Evolutionary conservation across 2,113 vertebrate genomes (phyloP), one percentile per base, ranked within the genome.

Genomic region (Brevimyrus niger): DNA sequence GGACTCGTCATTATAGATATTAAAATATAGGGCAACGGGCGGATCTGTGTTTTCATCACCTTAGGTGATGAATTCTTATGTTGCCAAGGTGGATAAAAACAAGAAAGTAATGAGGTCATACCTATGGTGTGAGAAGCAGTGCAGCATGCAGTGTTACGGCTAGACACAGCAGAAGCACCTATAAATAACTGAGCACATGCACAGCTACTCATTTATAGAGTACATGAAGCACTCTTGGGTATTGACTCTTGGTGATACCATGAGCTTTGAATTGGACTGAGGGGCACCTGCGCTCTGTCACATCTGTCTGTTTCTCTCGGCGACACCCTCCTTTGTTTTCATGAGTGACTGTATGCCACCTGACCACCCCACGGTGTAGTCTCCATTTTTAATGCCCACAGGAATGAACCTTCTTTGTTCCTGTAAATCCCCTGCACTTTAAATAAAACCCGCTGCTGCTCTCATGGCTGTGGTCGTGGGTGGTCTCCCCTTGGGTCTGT

Each of bases 371-470:
- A 19, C 4, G 44, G n/a, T 27, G 58, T 73, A n/a, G 42, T 48
- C 46, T 47, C 7, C 23, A 5, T 47, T 27, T 65, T 46, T 76
- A 88, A 84, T 84, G 51, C 17, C 53, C 46, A 38, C 51, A 46
- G 76, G 51, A 85, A 89, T 89, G 51, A 46, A 55, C 44, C 44
- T n/a, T 73, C 48, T 69, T 61, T 87, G 84, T 86, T 76, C 86
- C 48, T 51, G 85, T 27, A 87, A 89, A 80, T 87, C 84, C 65
- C 47, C 47, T 11, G 55, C 61, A 89, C 89, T 89, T 89, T 89
- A 87, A 87, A 87, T 89, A 87, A 87, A 50, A 19, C 55, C 38
- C 2, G 50, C 46, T 51, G 13, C 35, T 51, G 11, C 35, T 76
- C 51, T 58, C 42, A 23, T 38, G n/a, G 76, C 69, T 15, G 47